phyloP scores from a whole-genome alignment of 2,797 vertebrate genomes.

The Lepidocolaptes lacrymiger region DNA sequence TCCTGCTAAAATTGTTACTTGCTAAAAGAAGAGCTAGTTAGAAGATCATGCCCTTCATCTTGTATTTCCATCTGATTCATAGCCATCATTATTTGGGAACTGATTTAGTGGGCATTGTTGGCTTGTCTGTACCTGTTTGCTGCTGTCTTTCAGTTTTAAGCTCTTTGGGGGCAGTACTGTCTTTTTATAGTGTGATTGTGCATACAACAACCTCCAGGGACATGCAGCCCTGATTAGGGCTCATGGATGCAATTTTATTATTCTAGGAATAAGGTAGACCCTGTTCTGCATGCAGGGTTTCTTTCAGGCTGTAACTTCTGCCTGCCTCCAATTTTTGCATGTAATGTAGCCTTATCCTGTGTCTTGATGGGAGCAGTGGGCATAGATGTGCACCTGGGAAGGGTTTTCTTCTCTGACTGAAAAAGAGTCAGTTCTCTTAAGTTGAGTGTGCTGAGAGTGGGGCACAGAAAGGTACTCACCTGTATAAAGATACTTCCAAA shows the following conservation, averaged over 20 bases:
- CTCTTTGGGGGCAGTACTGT: neutral
- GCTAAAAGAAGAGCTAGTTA: neutral
- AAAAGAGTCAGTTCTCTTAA: neutral
- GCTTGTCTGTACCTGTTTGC: neutral
- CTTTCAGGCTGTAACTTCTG: neutral
- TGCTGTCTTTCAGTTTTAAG: neutral
- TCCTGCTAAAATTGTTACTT: neutral
- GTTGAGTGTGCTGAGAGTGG: neutral
- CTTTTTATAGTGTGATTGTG: neutral
- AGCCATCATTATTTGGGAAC: neutral
- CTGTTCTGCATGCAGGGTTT: neutral
- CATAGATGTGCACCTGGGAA: neutral
- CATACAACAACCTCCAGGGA: neutral
- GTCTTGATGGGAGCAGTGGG: neutral
- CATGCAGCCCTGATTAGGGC: neutral
- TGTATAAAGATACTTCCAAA: neutral
- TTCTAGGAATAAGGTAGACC: neutral
- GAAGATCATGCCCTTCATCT: neutral
- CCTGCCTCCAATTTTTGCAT: neutral
- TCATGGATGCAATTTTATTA: neutral
- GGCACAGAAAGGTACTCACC: rapidly evolving
- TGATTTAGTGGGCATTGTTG: neutral
- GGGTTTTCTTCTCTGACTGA: neutral
- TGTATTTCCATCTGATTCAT: neutral
- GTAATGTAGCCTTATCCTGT: rapidly evolving